A percentile compares a stretch with the other conserved stretches of the same genome.
Evolutionary conservation across 2,113 vertebrate genomes (phyloP).

Genomic region (Siphamia tubifer): DNA sequence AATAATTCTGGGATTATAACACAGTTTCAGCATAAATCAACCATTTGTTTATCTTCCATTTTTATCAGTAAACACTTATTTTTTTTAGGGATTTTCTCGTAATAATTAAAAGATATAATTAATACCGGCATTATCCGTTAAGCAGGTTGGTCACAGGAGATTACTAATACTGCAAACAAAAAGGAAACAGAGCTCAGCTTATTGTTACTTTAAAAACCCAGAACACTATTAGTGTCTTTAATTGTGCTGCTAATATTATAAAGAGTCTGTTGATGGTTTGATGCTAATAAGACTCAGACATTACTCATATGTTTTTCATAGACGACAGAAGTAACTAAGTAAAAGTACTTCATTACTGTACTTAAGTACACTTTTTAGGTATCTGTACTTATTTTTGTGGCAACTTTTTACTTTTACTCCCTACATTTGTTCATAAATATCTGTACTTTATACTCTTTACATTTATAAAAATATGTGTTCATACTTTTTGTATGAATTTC

Average conservation of each 20-base stretch:
- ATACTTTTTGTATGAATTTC: no score
- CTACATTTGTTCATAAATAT: no score
- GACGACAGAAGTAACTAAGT: no score
- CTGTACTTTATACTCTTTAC: no score
- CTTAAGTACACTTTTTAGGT: no score
- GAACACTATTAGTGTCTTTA: neutral
- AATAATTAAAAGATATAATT: conserved; percentile 37
- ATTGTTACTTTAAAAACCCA: neutral
- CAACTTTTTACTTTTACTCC: no score
- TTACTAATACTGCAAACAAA: conserved; percentile 32
- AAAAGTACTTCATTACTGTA: no score
- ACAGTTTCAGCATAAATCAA: conserved; percentile 7
- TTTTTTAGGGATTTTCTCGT: neutral
- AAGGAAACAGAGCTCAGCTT: neutral
- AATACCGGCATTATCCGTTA: conserved; percentile 32
- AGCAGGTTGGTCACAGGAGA: conserved; percentile 37
- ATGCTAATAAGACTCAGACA: neutral
- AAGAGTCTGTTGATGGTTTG: neutral
- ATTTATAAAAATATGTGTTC: no score
- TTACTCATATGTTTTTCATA: no score
- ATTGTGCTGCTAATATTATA: neutral
- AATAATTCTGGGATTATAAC: conserved; percentile 13
- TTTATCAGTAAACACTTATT: neutral
- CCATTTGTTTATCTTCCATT: conserved; percentile 15
- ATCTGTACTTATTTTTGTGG: no score